Evolutionary conservation across 2,797 vertebrate genomes (phyloP).

Genomic region (Rhincodon typus): DNA sequence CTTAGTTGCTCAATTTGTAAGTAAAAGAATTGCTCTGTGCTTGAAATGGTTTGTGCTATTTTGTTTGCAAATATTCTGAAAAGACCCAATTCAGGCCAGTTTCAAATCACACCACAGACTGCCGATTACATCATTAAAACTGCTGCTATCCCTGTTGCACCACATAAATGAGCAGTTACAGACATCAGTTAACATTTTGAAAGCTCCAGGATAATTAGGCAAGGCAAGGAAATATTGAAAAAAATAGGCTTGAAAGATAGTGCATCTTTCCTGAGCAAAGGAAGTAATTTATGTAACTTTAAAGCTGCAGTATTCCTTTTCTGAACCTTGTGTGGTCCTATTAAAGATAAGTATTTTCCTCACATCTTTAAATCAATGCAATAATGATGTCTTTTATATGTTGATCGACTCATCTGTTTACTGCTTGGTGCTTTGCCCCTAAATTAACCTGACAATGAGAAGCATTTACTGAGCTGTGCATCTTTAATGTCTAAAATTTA

Average conservation of each 20-base stretch:
- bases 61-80: not conserved
- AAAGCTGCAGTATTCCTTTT: not conserved
- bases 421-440: not conserved
- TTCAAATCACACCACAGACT: not conserved
- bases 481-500: constrained; percentile 10
- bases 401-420: constrained; percentile 16
- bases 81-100: not conserved
- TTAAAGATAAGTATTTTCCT: constrained; percentile 10
- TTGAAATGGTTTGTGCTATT: not conserved
- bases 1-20: not conserved
- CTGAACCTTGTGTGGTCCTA: not conserved
- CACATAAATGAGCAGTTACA: not conserved
- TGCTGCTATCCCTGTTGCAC: not conserved
- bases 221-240: not conserved
- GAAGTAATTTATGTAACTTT: not conserved
- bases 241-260: not conserved
- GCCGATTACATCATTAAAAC: not conserved
- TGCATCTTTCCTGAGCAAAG: not conserved
- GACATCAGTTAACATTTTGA: not conserved
- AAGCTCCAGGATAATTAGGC: not conserved
- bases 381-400: constrained; percentile 23
- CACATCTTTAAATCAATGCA: constrained; percentile 20
- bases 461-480: not conserved
- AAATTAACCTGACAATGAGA: not conserved
- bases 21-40: not conserved